Evolutionary conservation across 2,113 vertebrate genomes (phyloP), one percentile per base, ranked within the genome.

Genomic region (Himantopus leucocephalus): DNA sequence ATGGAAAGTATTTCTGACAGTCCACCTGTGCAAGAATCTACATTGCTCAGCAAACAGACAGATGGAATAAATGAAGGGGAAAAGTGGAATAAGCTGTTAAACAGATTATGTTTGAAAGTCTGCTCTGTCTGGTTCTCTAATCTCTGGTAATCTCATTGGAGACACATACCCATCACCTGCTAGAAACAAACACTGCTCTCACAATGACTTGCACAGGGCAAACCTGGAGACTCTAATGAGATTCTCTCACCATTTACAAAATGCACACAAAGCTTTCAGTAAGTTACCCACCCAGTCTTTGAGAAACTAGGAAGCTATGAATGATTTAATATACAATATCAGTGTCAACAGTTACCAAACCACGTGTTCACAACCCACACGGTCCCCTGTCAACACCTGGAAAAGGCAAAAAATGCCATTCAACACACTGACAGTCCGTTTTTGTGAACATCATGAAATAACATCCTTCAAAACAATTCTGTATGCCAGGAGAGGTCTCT

Each of bases 41-140:
- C 71, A 52, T 23, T 66, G 72, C 74, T 96, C 87, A 94, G 88
- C 90, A 91, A 80, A 72, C 58, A 73, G 80, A 76, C 92, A 94
- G 92, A 95, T 55, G 95, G 93, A 88, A 96, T 90, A 85, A 92
- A 92, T 7, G 59, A 96, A 83, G 89, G 81, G 89, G 71, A 97
- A 97, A 96, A 95, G 87, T 85, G 59, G 91, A 97, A 88, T 93
- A 85, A 97, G 56, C 67, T 90, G 71, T 94, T 97, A 96, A 97
- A 88, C 14, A 80, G 94, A 95, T 97, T 95, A 92, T 13, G 47
- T 79, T 92, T 90, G 91, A 93, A 96, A 94, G 91, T 94, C 95
- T 95, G 89, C 91, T 89, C 94, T 91, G 95, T 96, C 97, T 97
- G 87, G 84, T 85, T 95, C 89, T 67, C 62, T 85, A 88, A 43